Percentiles rank a stretch among this genome's conserved stretches.
Evolutionary conservation across 30 jellyfish, hydroid and myxozoan species (phyloP).

Genomic region (Cassiopea xamachana): DNA sequence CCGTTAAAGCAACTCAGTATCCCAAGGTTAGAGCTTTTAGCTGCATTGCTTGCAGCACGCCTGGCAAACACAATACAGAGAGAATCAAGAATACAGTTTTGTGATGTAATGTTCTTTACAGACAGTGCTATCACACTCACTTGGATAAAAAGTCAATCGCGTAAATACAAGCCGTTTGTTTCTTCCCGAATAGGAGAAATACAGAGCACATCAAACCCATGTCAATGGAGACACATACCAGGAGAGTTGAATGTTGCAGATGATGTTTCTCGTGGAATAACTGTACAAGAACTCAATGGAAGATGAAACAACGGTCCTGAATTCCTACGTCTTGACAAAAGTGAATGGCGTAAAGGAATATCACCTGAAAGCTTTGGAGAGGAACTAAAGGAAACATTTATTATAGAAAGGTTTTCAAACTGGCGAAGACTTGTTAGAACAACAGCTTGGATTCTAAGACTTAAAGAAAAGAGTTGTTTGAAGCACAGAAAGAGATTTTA

Average conservation of each 20-base stretch:
- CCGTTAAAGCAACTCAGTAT: slow-evolving; percentile 73
- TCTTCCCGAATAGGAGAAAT: slow-evolving; percentile 55
- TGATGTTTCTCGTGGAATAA: slow-evolving; percentile 27
- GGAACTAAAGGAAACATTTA: slow-evolving; percentile 22
- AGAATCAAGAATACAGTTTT: slow-evolving; percentile 61
- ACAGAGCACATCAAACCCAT: slow-evolving; percentile 34
- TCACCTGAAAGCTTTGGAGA: background rate
- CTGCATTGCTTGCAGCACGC: slow-evolving; percentile 79
- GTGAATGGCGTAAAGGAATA: slow-evolving; percentile 13
- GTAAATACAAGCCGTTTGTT: slow-evolving; percentile 48
- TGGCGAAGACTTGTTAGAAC: slow-evolving; percentile 52
- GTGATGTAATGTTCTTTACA: slow-evolving; percentile 23
- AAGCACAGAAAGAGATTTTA: slow-evolving; percentile 50
- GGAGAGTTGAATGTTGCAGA: slow-evolving; percentile 31
- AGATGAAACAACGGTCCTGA: slow-evolving; percentile 45
- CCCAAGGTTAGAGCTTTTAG: slow-evolving; percentile 75
- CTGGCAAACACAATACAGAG: slow-evolving; percentile 44
- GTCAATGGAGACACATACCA: slow-evolving; percentile 49
- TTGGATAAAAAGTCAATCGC: slow-evolving; percentile 42
- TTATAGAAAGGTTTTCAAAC: slow-evolving; percentile 45
- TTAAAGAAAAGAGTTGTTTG: slow-evolving; percentile 25
- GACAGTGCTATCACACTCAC: slow-evolving; percentile 23
- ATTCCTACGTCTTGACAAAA: slow-evolving; percentile 14
- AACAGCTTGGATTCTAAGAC: slow-evolving; percentile 59
- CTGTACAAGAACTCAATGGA: slow-evolving; percentile 30